Evolutionary conservation across 2,113 vertebrate species (phyloP), one percentile per base, ranked within the genome.

Genomic region (Mixornis gularis): DNA sequence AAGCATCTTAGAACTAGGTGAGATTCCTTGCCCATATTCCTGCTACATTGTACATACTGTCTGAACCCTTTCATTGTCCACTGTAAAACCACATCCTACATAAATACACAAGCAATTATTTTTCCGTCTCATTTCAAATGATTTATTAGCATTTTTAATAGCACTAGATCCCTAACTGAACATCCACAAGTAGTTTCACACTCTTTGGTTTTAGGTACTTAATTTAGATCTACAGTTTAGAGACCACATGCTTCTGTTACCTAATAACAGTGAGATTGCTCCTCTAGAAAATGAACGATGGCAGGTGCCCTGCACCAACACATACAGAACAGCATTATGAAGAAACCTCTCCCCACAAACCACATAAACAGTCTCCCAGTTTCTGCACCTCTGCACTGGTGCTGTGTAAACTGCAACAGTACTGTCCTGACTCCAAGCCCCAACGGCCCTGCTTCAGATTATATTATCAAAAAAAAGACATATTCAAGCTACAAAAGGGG

Each of bases 401-500:
- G n/a, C 41, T 90, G 53, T 13, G 9, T 7, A 59, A 64, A 2
- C 5, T 70, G n/a, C 55, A 87, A 73, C 6, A 58, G 25, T 32
- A 44, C 19, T 49, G n/a, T 26, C 22, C 41, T 44, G 6, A 32
- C 17, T 8, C 7, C 25, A 68, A 48, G 7, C 5, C 8, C 2
- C 49, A 51, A 29, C 25, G 1, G 2, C 5, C 2, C 5, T 3
- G 0, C 13, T 48, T 74, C 43, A 38, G n/a, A 49, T 18, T 20
- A 1, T 6, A 51, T 55, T 81, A 72, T 79, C 34, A 65, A 76
- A 60, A 11, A 78, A 89, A 78, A 70, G 44, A 25, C 3, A 1
- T 24, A 10, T 68, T 5, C 55, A 87, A 79, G 13, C 24, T 79
- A 64, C 60, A 77, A 49, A 79, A 41, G 1, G 4, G 9, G 9